Evolutionary conservation across 2,113 vertebrate species (phyloP).

Genomic region (Cyprinodon brontotheroides): DNA sequence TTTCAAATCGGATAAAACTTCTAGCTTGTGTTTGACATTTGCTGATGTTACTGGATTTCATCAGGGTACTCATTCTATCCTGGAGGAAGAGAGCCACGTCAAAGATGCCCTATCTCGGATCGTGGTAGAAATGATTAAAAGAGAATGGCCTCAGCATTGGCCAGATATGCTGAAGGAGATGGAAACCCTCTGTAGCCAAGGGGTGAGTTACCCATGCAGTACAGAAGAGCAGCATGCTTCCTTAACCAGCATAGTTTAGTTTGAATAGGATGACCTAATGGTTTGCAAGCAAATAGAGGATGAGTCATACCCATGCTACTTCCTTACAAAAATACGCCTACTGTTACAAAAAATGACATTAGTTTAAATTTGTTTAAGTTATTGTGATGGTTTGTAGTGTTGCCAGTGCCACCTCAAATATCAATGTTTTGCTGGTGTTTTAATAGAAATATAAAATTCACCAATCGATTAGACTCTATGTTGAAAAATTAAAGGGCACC

Average conservation of each 20-base stretch:
- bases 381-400: neutral
- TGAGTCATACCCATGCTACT: constrained; percentile 20
- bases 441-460: too few relatives aligned
- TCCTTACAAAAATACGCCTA: neutral
- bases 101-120: constrained; percentile 95
- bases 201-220: constrained; percentile 78
- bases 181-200: constrained; percentile 88
- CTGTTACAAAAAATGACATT: neutral
- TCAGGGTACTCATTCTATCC: constrained; percentile 89
- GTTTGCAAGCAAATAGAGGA: constrained; percentile 22
- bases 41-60: constrained; percentile 6
- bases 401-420: neutral
- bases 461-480: too few relatives aligned
- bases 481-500: too few relatives aligned
- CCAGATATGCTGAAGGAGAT: constrained; percentile 95
- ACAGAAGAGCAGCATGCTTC: neutral
- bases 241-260: neutral
- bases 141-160: constrained; percentile 99
- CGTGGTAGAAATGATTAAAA: constrained; percentile 96
- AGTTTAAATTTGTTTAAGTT: neutral
- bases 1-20: neutral
- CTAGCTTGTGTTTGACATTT: neutral
- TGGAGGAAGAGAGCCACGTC: constrained; percentile 95
- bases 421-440: neutral
- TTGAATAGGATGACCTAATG: constrained; percentile 30